Percentiles rank a stretch among this genome's conserved stretches.
Conservation (phyloP, 2,113 vertebrate genomes). For the Oreochromis aureus region DNA sequence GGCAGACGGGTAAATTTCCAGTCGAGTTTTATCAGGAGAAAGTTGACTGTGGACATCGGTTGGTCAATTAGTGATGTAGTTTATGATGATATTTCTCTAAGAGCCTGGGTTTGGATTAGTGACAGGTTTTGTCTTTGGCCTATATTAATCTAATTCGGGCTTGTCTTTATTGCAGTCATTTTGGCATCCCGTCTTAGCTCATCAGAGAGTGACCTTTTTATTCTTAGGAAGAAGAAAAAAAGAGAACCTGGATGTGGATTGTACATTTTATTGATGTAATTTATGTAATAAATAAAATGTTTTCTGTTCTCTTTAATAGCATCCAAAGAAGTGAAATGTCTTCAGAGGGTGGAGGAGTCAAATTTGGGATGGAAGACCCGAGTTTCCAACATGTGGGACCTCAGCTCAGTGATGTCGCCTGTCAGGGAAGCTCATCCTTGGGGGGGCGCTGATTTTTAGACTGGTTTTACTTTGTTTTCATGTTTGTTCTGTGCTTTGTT, state of each 20-base stretch:
- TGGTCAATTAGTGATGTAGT: neutral
- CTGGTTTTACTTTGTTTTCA: conserved; percentile 32
- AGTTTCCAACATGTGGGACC: neutral
- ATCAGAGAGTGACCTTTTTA: neutral
- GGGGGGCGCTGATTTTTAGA: rapidly evolving
- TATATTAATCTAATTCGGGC: neutral
- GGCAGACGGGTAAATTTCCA: conserved; percentile 2
- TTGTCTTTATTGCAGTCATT: neutral
- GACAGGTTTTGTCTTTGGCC: rapidly evolving
- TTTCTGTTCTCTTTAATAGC: conserved; percentile 47
- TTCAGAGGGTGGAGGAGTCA: neutral
- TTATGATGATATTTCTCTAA: neutral
- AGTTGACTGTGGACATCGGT: neutral
- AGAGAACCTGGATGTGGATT: neutral
- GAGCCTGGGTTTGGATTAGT: neutral
- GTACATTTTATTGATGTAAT: neutral
- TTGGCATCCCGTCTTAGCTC: neutral
- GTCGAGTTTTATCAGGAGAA: neutral
- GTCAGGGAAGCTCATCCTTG: conserved; percentile 29
- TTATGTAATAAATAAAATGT: neutral
- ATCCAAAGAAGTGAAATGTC: conserved; percentile 48
- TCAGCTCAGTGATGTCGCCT: neutral
- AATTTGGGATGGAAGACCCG: neutral
- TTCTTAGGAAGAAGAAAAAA: rapidly evolving
- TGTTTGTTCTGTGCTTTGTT: conserved; percentile 1